These are phyloP conservation scores for Hippocampus kuda DNA, from an alignment of 2,797 vertebrate genomes.

Conservation along the genomic window DNA sequence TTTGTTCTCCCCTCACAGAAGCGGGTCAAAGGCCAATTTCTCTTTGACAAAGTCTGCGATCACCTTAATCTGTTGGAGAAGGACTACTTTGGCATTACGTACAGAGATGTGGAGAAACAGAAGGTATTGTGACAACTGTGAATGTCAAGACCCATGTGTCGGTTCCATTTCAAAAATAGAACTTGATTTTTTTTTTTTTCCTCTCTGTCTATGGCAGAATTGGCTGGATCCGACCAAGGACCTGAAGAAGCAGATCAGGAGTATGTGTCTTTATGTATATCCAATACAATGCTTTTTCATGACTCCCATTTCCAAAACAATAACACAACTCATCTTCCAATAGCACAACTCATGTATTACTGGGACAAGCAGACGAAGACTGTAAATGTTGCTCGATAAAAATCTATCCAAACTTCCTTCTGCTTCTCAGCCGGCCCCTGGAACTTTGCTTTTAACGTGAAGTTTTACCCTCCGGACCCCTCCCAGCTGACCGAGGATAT, in stretches of 20 bases:
- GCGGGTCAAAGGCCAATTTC: slow-evolving; percentile 80
- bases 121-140: slow-evolving; percentile 68
- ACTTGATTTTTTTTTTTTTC: background rate
- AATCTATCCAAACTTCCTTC: background rate
- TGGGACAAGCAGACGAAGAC: background rate
- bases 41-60: slow-evolving; percentile 92
- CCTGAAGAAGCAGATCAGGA: slow-evolving; percentile 94
- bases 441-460: slow-evolving; percentile 96
- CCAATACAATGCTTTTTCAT: background rate
- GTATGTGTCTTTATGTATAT: slow-evolving; percentile 63
- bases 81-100: slow-evolving; percentile 91
- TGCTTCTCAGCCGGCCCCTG: slow-evolving; percentile 78
- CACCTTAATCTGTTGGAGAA: slow-evolving; percentile 95
- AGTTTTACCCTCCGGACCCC: slow-evolving; percentile 97
- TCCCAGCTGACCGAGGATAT: slow-evolving; percentile 93
- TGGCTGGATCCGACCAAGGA: slow-evolving; percentile 96
- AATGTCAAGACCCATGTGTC: background rate
- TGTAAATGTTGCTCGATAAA: background rate
- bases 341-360: no score
- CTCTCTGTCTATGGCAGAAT: slow-evolving; percentile 68
- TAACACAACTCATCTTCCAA: no score
- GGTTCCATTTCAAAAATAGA: background rate
- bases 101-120: slow-evolving; percentile 88
- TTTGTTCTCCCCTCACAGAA: slow-evolving; percentile 66
- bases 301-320: background rate